Conservation (phyloP, 2,888 invertebrate genomes). For the Andrena hattorfiana region DNA sequence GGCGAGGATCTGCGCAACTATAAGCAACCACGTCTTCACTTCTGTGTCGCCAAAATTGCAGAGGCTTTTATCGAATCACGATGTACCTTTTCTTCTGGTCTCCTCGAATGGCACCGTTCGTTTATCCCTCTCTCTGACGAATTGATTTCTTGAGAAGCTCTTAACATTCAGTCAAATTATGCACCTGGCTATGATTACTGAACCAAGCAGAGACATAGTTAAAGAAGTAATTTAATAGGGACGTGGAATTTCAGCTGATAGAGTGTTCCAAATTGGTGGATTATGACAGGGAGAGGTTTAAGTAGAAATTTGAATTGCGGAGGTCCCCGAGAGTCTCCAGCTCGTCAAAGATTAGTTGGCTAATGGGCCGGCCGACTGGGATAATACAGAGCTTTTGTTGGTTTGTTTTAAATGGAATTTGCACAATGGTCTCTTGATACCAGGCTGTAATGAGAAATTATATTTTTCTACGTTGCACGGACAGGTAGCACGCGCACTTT, state of each 20-base stretch:
- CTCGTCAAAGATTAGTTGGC: not conserved
- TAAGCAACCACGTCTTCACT: slow-evolving; percentile 43
- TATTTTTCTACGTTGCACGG: slow-evolving; percentile 32
- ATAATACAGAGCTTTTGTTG: not conserved
- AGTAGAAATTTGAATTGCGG: not conserved
- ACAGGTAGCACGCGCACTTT: not conserved
- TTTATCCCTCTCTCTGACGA: not conserved
- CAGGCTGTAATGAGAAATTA: slow-evolving; percentile 4
- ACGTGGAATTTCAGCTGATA: not conserved
- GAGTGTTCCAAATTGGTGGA: not conserved
- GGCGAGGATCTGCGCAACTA: slow-evolving; percentile 86
- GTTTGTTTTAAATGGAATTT: slow-evolving; percentile 3
- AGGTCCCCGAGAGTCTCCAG: not conserved
- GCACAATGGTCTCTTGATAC: not conserved
- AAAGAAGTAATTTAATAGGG: not conserved
- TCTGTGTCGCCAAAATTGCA: not conserved
- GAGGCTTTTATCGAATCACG: slow-evolving; percentile 33
- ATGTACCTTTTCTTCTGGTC: slow-evolving; percentile 35
- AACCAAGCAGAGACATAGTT: not conserved
- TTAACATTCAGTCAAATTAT: not conserved
- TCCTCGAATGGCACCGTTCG: not conserved
- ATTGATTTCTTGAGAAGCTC: not conserved
- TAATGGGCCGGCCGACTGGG: not conserved
- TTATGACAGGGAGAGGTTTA: not conserved
- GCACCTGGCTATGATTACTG: not conserved